Percentiles rank a stretch among this genome's conserved stretches.
phyloP scores from a whole-genome alignment of 2,113 vertebrate species.

The Morphnarchus princeps region DNA sequence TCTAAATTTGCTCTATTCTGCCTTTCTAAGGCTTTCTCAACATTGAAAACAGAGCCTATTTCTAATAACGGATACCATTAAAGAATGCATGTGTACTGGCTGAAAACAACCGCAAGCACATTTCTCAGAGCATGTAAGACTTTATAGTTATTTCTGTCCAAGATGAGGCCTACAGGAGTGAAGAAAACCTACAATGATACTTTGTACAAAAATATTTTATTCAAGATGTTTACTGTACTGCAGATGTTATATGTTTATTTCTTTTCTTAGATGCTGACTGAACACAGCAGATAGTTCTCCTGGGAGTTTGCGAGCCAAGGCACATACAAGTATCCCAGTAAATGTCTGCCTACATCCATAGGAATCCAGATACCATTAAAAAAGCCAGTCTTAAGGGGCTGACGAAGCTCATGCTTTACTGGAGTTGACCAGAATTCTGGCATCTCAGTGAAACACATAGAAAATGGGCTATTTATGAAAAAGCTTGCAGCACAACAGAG shows the following conservation, averaged over 20 bases:
- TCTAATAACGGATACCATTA: neutral
- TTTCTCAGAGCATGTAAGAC: neutral
- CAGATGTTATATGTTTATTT: neutral
- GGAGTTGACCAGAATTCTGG: neutral
- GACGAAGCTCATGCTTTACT: neutral
- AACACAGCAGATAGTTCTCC: neutral
- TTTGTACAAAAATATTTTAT: neutral
- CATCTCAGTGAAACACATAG: fast-evolving
- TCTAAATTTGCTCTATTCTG: neutral
- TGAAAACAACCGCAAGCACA: neutral
- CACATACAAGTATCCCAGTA: neutral
- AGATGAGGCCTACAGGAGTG: neutral
- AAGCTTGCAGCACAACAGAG: neutral
- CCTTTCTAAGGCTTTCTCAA: neutral
- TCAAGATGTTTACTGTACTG: neutral
- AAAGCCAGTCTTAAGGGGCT: neutral
- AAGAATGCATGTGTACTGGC: neutral
- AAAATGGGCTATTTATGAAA: neutral
- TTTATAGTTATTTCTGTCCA: neutral
- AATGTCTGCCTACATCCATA: neutral
- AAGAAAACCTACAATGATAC: neutral
- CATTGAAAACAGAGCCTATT: neutral
- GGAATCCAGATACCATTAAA: neutral
- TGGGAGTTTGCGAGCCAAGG: fast-evolving
- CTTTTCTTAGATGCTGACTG: neutral